phyloP scores from a whole-genome alignment of 2,797 vertebrate species.

The Ibycter americanus region DNA sequence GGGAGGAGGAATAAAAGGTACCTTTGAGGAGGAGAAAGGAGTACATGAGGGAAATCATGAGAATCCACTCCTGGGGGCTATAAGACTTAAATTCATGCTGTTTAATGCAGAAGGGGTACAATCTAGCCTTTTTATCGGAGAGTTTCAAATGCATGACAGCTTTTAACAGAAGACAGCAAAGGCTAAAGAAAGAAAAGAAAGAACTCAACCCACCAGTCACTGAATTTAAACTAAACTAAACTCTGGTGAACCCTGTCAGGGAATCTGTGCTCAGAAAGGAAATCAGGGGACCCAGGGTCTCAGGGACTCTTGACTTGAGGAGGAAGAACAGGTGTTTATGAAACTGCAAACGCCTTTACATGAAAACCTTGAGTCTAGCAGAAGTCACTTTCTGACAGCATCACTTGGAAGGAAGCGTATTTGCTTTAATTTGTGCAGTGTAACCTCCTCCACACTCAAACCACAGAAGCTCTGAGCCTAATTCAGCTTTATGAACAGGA shows the following conservation, averaged over 20 bases:
- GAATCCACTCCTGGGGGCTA: neutral
- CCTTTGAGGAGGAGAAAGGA: slow-evolving; percentile 11
- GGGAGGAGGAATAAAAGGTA: neutral
- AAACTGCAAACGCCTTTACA: neutral
- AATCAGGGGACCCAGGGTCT: neutral
- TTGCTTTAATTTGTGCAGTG: slow-evolving; percentile 52
- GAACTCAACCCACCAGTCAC: neutral
- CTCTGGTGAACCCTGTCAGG: slow-evolving; percentile 1
- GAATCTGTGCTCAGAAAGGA: neutral
- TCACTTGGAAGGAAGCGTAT: slow-evolving; percentile 26
- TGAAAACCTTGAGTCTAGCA: slow-evolving; percentile 5
- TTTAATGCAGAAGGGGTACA: neutral
- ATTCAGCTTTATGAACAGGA: slow-evolving; percentile 14
- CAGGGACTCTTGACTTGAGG: neutral
- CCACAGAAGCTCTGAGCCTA: slow-evolving; percentile 13
- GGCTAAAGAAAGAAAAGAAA: slow-evolving; percentile 4
- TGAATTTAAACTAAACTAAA: slow-evolving; percentile 42
- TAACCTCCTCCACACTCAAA: slow-evolving; percentile 44
- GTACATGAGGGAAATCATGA: neutral
- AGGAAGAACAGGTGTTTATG: slow-evolving; percentile 20
- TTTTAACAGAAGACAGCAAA: neutral
- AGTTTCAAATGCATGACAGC: neutral
- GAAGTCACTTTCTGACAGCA: slow-evolving; percentile 43
- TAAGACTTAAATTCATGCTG: neutral
- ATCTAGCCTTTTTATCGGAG: neutral